These are phyloP conservation scores for Neomonachus schauinslandi DNA, from an alignment of 2,113 vertebrate genomes.

Conservation along the genomic window DNA sequence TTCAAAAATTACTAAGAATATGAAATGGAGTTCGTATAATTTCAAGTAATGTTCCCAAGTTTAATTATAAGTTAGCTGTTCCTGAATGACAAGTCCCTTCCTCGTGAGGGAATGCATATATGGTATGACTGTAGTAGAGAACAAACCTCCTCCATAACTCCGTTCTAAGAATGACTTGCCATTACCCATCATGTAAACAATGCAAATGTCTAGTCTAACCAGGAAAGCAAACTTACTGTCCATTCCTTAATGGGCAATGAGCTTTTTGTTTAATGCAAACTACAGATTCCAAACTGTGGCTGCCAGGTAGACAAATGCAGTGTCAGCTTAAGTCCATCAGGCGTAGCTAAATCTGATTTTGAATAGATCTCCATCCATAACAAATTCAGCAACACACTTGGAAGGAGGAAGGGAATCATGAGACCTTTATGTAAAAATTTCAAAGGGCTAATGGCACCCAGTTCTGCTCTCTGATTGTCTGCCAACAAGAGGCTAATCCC, in stretches of 20 bases:
- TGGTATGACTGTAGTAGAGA: background rate
- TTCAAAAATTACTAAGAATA: background rate
- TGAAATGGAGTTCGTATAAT: background rate
- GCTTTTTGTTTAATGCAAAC: constrained; percentile 47
- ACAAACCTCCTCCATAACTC: background rate
- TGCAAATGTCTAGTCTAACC: background rate
- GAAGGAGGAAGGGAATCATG: constrained; percentile 37
- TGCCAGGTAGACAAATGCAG: constrained; percentile 57
- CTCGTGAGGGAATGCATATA: background rate
- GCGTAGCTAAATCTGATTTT: constrained; percentile 69
- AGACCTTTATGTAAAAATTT: constrained; percentile 69
- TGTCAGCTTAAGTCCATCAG: constrained; percentile 21
- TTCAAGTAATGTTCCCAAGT: background rate
- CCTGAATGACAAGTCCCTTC: background rate
- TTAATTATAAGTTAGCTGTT: background rate
- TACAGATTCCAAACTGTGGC: constrained; percentile 51
- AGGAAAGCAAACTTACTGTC: background rate
- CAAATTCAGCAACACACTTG: constrained; percentile 19
- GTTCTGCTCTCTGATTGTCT: constrained; percentile 64
- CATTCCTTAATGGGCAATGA: constrained; percentile 29
- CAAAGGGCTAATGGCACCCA: background rate
- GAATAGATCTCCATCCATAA: constrained; percentile 75
- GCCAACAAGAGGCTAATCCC: constrained; percentile 17
- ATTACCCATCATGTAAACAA: background rate
- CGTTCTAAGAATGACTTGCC: background rate